phyloP scores from a whole-genome alignment of 2,113 vertebrate genomes.

The Garra rufa region DNA sequence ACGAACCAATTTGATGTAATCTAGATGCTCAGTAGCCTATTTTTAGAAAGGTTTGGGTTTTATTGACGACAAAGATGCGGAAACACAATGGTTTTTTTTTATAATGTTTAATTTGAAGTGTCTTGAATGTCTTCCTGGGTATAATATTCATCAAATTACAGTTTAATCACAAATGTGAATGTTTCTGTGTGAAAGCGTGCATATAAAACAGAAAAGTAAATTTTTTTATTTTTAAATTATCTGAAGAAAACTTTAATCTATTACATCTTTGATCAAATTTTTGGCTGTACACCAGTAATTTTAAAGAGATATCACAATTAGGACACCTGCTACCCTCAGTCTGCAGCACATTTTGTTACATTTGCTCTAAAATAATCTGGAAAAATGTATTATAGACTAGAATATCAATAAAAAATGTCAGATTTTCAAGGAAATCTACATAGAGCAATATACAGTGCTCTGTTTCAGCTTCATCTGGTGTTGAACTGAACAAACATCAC shows the following conservation, averaged over 20 bases:
- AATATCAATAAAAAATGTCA: not conserved
- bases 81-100: not conserved
- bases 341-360: not conserved
- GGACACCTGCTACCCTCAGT: not conserved
- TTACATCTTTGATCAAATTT: not conserved
- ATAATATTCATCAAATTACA: conserved; percentile 1
- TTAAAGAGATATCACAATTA: not conserved
- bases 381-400: conserved; percentile 7
- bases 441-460: conserved; percentile 7
- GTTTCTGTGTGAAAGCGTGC: conserved; percentile 21
- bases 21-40: not conserved
- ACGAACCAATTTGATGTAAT: conserved; percentile 37
- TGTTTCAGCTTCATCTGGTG: conserved; percentile 35
- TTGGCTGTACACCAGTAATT: not conserved
- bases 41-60: not conserved
- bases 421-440: not conserved
- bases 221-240: not conserved
- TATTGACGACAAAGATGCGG: not conserved
- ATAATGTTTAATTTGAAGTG: conserved; percentile 8
- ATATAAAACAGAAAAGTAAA: not conserved
- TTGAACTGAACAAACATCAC: conserved; percentile 27
- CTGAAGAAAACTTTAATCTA: not conserved
- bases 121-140: not conserved
- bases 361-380: not conserved
- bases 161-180: not conserved